Evolutionary conservation across 2,797 vertebrate species (phyloP).

Genomic region (Catostomus latipinnis): DNA sequence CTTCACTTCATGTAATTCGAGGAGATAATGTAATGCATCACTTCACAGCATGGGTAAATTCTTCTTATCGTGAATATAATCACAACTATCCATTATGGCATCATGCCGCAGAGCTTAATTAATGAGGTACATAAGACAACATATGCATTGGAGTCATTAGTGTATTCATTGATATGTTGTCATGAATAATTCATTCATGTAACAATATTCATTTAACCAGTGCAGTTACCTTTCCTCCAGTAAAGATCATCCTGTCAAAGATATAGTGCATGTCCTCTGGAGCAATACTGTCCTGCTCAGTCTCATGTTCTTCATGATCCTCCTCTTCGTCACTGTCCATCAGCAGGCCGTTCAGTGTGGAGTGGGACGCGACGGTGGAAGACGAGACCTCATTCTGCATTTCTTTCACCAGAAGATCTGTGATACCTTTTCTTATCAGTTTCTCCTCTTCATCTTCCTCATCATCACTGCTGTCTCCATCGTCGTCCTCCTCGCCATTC

Average conservation of each 20-base stretch:
- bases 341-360: conserved; percentile 81
- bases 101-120: too few relatives aligned
- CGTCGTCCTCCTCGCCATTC: conserved; percentile 9
- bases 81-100: too few relatives aligned
- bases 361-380: conserved; percentile 69
- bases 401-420: conserved; percentile 63
- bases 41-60: background rate
- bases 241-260: conserved; percentile 96
- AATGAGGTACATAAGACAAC: too few relatives aligned
- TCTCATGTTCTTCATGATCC: conserved; percentile 48
- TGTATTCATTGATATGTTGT: too few relatives aligned
- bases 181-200: background rate
- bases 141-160: too few relatives aligned
- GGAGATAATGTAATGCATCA: background rate
- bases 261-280: conserved; percentile 88
- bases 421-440: conserved; percentile 58
- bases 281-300: conserved; percentile 69
- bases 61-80: too few relatives aligned
- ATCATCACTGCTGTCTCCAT: conserved; percentile 56
- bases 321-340: conserved; percentile 74
- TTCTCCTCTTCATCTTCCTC: conserved; percentile 66
- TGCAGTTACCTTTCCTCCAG: conserved; percentile 91
- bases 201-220: background rate
- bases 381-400: conserved; percentile 35
- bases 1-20: background rate